Evolutionary conservation across 2,113 vertebrate species (phyloP).

Genomic region (Bos indicus): DNA sequence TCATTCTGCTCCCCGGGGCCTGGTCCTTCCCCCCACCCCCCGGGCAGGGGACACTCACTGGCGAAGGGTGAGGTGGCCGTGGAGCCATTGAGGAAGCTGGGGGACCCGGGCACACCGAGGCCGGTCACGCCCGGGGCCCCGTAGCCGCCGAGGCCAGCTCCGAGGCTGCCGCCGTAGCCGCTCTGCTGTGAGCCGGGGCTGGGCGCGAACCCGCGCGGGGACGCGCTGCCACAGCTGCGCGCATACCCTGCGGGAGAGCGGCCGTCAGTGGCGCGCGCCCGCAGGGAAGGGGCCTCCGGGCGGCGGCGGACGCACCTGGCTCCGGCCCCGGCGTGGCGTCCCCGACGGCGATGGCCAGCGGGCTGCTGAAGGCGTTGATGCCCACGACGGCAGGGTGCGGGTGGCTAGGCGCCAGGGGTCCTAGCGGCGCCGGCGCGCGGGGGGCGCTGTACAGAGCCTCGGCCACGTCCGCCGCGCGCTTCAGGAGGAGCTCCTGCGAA

Average conservation of each 20-base stretch:
- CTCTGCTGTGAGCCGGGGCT: conserved; percentile 94
- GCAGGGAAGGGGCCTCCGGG: not conserved
- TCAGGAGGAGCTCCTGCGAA: conserved; percentile 93
- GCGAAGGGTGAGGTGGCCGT: conserved; percentile 95
- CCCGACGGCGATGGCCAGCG: conserved; percentile 91
- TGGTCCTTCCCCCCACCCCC: rapidly evolving
- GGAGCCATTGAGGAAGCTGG: conserved; percentile 96
- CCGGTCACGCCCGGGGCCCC: conserved; percentile 87
- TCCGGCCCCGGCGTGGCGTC: conserved; percentile 90
- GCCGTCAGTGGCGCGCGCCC: not conserved
- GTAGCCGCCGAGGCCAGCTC: conserved; percentile 90
- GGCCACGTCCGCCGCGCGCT: conserved; percentile 94
- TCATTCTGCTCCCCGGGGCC: not conserved
- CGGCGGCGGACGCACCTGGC: conserved; percentile 82
- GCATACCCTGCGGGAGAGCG: conserved; percentile 85
- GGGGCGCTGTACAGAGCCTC: conserved; percentile 98
- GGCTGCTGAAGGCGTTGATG: conserved; percentile 93
- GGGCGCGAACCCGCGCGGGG: conserved; percentile 91
- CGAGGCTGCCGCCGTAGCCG: conserved; percentile 89
- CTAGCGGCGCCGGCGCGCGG: conserved; percentile 89
- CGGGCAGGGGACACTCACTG: conserved; percentile 84
- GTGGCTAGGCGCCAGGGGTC: conserved; percentile 85
- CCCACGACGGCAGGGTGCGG: conserved; percentile 90
- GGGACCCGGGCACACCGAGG: conserved; percentile 93
- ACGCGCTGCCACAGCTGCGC: conserved; percentile 90